Base-by-base conservation (phyloP, 2,113 vertebrate species). In the Bolborhynchus lineola region DNA sequence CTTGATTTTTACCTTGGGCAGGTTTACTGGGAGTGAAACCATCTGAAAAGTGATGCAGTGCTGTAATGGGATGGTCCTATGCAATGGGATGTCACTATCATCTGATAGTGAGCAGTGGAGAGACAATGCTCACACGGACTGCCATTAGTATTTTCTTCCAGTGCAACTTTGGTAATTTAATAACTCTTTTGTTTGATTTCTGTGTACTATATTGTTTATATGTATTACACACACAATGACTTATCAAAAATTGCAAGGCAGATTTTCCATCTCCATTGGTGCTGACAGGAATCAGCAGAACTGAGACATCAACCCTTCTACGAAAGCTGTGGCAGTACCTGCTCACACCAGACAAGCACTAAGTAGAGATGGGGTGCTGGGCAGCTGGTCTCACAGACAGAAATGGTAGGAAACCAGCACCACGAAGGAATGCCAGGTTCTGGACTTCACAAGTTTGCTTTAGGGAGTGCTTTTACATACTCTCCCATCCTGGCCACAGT, bases 61-160 rank as follows among this genome's bases (percentile, higher is more conserved):
- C n/a, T 57, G 65, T 26, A 10, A 42, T 4, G 25, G 31, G 47
- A 33, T 37, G 65, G 35, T 35, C 35, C 3, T 60, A 14, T 17
- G 9, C 21, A 23, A 21, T n/a, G n/a, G n/a, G n/a, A n/a, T n/a
- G n/a, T n/a, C n/a, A n/a, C n/a, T n/a, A n/a, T n/a, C 11, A 0
- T 4, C 50, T 26, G 4, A 11, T 12, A 60, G 28, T 2, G 1
- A 42, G 31, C 2, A 3, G 35, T 11, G 6, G 26, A 44, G 26
- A 68, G 28, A 37, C 2, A 1, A 57, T 10, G 42, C 37, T 68
- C 29, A 39, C 24, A 20, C 41, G 39, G 33, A 19, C 23, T 7
- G 39, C 52, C 23, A 20, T 33, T 8, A 39, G 42, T 13, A 13
- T 50, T 17, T 26, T 12, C 60, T 37, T 67, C 46, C 70, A 60